These are phyloP conservation scores for Xestia xanthographa DNA, from an alignment of 2,888 invertebrate genomes.

Conservation along the genomic window DNA sequence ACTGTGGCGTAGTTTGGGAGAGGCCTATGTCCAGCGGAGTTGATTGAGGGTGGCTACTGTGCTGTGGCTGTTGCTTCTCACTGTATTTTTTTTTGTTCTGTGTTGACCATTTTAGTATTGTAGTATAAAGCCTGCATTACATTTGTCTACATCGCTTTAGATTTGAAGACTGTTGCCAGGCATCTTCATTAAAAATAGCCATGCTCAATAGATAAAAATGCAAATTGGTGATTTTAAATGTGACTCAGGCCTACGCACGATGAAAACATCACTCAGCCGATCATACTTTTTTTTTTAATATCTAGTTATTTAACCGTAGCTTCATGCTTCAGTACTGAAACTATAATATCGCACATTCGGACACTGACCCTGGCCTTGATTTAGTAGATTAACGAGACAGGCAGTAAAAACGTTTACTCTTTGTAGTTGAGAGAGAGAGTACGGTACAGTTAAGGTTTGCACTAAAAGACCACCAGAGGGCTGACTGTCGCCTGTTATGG, in stretches of 20 bases:
- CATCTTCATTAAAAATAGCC: background rate
- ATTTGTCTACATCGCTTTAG: background rate
- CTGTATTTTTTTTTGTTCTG: background rate
- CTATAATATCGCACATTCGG: constrained; percentile 1
- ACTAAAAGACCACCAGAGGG: background rate
- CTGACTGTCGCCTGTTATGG: background rate
- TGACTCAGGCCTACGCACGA: background rate
- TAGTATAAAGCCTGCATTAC: background rate
- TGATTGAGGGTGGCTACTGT: background rate
- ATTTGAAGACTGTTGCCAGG: background rate
- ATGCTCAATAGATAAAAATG: background rate
- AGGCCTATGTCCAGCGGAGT: background rate
- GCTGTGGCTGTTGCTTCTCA: background rate
- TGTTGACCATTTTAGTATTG: background rate
- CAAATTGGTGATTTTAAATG: background rate
- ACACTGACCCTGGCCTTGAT: constrained; percentile 26
- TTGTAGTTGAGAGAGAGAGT: background rate
- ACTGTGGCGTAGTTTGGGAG: background rate
- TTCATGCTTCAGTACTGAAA: background rate
- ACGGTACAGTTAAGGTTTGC: background rate
- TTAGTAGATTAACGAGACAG: constrained; percentile 4
- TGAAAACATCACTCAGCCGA: background rate
- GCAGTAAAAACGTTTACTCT: background rate
- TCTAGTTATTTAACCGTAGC: background rate
- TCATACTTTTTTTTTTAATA: background rate